Percentiles rank a stretch among this genome's conserved stretches.
Conservation (phyloP, 1,140 invertebrate species). For the Rhyzopertha dominica region DNA sequence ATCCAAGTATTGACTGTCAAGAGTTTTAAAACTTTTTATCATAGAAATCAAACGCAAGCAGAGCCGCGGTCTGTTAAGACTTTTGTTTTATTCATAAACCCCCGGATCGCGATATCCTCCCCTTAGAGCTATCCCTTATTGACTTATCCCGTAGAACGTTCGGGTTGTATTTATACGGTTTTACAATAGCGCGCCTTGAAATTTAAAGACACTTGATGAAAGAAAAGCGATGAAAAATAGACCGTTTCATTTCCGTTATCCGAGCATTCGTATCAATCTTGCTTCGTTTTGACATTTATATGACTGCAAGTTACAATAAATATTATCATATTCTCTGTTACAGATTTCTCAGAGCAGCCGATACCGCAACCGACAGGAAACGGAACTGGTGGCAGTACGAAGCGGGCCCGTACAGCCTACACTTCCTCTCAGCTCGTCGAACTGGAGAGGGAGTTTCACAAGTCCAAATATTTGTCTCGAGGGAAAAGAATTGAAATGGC, state of each 20-base stretch:
- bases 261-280: slow-evolving; percentile 17
- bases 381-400: slow-evolving; percentile 14
- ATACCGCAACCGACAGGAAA: slow-evolving; percentile 4
- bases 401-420: slow-evolving; percentile 66
- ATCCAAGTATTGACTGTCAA: too few relatives aligned
- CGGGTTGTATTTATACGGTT: slow-evolving; percentile 37
- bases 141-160: slow-evolving; percentile 39
- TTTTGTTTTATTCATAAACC: slow-evolving; percentile 43
- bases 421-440: slow-evolving; percentile 74
- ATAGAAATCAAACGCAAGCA: slow-evolving; percentile 22
- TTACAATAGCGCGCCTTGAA: slow-evolving; percentile 27
- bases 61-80: slow-evolving; percentile 35
- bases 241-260: slow-evolving; percentile 23
- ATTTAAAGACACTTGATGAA: slow-evolving; percentile 26
- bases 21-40: slow-evolving; percentile 15
- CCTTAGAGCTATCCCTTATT: slow-evolving; percentile 40
- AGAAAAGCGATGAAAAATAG: slow-evolving; percentile 22
- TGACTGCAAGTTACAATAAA: slow-evolving; percentile 6
- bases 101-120: slow-evolving; percentile 32
- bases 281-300: slow-evolving; percentile 6
- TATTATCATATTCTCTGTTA: slow-evolving; percentile 19
- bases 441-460: slow-evolving; percentile 75
- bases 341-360: slow-evolving; percentile 11
- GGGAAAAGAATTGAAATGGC: slow-evolving; percentile 77
- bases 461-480: slow-evolving; percentile 72